These are phyloP conservation scores for Sinocyclocheilus anophthalmus DNA, from an alignment of 2,113 vertebrate species.

Conservation along the genomic window DNA sequence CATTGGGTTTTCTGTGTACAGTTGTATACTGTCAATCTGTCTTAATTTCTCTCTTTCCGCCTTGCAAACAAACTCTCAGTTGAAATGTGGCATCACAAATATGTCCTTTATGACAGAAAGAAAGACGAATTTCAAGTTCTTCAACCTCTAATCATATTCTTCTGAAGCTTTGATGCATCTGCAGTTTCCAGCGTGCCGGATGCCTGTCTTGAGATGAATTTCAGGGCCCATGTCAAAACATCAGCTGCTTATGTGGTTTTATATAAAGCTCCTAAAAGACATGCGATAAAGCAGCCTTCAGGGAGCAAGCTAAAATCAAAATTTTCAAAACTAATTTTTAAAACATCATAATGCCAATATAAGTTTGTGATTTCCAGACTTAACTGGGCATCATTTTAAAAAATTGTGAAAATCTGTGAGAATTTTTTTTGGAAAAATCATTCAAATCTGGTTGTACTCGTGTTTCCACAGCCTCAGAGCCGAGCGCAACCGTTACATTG, in stretches of 20 bases:
- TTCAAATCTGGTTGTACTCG: not conserved
- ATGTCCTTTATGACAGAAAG: slow-evolving; percentile 1
- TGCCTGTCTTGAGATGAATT: slow-evolving; percentile 31
- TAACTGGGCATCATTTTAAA: not conserved
- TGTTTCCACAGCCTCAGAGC: not conserved
- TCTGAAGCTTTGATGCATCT: slow-evolving; percentile 20
- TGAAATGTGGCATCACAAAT: not conserved
- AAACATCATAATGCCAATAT: not conserved
- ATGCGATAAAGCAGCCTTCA: slow-evolving; percentile 30
- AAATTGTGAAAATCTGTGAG: not conserved
- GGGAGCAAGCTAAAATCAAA: slow-evolving; percentile 44
- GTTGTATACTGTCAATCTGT: slow-evolving; percentile 1
- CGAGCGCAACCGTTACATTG: not conserved
- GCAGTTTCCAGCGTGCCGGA: slow-evolving; percentile 5
- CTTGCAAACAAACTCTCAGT: not conserved
- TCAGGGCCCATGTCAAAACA: slow-evolving; percentile 1
- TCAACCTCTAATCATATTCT: slow-evolving; percentile 30
- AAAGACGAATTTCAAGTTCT: not conserved
- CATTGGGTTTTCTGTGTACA: not conserved
- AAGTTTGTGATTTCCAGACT: not conserved
- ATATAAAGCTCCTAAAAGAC: slow-evolving; percentile 45
- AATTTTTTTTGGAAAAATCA: not conserved
- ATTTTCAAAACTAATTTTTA: not conserved
- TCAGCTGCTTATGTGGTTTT: slow-evolving; percentile 31
- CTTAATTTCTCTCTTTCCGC: not conserved